Evolutionary conservation across 2,797 vertebrate species (phyloP).

Genomic region (Tragopan temminckii): DNA sequence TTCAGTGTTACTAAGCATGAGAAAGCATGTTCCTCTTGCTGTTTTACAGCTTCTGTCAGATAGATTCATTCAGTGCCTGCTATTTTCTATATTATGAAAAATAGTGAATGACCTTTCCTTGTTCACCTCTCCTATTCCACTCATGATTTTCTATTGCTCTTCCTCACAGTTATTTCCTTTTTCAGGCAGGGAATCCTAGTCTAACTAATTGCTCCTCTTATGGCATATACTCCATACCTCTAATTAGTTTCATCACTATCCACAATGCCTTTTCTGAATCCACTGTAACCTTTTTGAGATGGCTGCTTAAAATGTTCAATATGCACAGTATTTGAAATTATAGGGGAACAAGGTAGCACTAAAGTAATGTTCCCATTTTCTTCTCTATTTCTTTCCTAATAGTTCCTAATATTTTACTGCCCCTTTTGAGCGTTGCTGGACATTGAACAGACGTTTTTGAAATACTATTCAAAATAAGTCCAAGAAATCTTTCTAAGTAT

Average conservation of each 20-base stretch:
- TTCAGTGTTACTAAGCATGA: not conserved
- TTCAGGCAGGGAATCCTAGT: not conserved
- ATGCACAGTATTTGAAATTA: not conserved
- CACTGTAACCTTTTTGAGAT: not conserved
- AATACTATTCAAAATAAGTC: not conserved
- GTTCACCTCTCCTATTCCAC: not conserved
- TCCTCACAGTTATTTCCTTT: not conserved
- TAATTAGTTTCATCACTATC: not conserved
- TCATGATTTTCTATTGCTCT: not conserved
- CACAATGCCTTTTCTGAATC: not conserved
- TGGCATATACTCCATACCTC: not conserved
- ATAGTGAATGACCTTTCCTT: not conserved
- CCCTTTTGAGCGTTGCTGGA: not conserved
- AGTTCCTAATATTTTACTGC: slow-evolving; percentile 25
- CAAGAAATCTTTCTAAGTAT: not conserved
- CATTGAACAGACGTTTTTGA: not conserved
- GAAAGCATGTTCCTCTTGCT: not conserved
- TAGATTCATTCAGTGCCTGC: not conserved
- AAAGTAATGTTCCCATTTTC: slow-evolving; percentile 10
- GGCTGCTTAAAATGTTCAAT: not conserved
- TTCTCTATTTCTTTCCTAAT: slow-evolving; percentile 26
- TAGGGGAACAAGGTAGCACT: not conserved
- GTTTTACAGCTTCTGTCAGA: not conserved
- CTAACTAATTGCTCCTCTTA: not conserved
- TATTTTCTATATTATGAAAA: not conserved